Percentiles rank a stretch among this genome's conserved stretches.
These are phyloP conservation scores for Hoplodrina blanda DNA, from an alignment of 2,888 invertebrate genomes.

Conservation along the genomic window DNA sequence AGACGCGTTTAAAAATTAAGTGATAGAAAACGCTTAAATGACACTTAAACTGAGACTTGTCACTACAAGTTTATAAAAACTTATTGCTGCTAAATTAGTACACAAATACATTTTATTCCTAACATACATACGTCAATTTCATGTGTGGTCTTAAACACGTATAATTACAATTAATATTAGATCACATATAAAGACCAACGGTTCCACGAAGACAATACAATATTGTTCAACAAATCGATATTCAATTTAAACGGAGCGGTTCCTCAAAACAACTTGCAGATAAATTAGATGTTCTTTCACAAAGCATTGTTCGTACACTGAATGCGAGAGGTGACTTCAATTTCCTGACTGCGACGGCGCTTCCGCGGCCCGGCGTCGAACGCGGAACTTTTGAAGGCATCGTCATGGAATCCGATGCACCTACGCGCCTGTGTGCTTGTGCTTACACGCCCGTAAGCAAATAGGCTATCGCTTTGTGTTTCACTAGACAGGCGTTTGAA, in stretches of 20 bases:
- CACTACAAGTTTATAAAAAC: background rate
- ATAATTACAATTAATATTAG: conserved; percentile 36
- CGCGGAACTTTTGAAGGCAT: conserved; percentile 84
- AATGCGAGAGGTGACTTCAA: conserved; percentile 87
- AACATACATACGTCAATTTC: too few species aligned
- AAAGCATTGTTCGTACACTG: conserved; percentile 86
- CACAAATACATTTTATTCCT: background rate
- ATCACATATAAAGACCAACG: conserved; percentile 51
- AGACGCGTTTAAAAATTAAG: conserved; percentile 54
- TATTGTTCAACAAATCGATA: conserved; percentile 81
- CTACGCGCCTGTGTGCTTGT: conserved; percentile 81
- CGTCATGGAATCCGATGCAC: conserved; percentile 85
- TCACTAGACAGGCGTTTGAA: conserved; percentile 49
- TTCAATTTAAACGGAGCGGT: conserved; percentile 85
- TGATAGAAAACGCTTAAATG: background rate
- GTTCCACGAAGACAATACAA: conserved; percentile 68
- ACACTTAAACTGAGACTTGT: background rate
- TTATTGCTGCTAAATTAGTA: background rate
- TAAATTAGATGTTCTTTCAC: conserved; percentile 90
- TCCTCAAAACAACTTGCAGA: conserved; percentile 84
- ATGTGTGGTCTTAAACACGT: conserved; percentile 1
- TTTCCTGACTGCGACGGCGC: conserved; percentile 84
- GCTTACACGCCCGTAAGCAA: conserved; percentile 81
- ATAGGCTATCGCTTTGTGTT: conserved; percentile 79
- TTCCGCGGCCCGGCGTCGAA: conserved; percentile 79